Conservation (phyloP, 2,113 vertebrate species). For the Poecile atricapillus region DNA sequence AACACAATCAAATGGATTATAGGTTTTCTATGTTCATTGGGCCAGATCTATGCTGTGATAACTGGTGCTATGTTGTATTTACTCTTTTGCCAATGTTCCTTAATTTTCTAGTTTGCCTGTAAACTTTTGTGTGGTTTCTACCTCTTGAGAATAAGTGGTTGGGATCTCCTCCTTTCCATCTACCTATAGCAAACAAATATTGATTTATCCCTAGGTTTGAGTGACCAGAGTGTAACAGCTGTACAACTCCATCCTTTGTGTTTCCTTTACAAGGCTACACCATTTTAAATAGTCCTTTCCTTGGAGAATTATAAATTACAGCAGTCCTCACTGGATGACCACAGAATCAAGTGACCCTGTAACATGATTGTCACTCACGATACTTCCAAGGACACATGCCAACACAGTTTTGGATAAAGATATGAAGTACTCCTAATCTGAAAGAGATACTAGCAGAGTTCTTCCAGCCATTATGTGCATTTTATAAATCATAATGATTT, state of each 20-base stretch:
- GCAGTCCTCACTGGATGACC: neutral
- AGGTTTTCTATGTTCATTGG: neutral
- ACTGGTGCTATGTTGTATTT: neutral
- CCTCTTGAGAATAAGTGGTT: neutral
- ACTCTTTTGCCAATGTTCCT: neutral
- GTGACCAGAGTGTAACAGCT: neutral
- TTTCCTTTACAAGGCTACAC: neutral
- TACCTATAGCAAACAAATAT: neutral
- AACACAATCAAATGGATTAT: fast-evolving
- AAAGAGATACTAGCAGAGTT: neutral
- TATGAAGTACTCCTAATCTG: neutral
- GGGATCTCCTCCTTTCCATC: neutral
- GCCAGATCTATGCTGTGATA: neutral
- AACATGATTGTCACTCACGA: neutral
- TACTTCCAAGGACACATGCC: neutral
- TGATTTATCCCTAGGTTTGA: neutral
- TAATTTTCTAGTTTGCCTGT: neutral
- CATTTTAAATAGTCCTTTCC: neutral
- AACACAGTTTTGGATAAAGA: neutral
- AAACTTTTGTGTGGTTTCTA: neutral
- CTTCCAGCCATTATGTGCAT: neutral
- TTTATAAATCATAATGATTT: neutral
- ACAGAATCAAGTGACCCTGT: neutral
- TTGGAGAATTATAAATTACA: neutral
- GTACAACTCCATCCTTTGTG: neutral